Percentiles rank a stretch among this genome's conserved stretches.
Evolutionary conservation across 2,113 vertebrate species (phyloP).

Genomic region (Aphyosemion australe): DNA sequence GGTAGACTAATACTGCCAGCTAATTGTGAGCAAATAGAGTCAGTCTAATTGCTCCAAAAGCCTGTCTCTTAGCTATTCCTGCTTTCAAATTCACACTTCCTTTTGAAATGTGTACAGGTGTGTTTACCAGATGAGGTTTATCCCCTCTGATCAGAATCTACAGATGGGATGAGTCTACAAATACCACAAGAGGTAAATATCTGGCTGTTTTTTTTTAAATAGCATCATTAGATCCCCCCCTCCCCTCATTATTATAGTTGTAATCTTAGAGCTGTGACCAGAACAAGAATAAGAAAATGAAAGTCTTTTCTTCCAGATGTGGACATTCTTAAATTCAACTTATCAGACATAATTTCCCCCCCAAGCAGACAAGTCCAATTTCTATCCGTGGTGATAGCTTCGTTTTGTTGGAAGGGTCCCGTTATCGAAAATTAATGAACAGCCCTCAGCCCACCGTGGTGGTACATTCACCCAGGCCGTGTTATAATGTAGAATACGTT

Average conservation of each 20-base stretch:
- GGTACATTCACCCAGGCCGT: conserved; percentile 31
- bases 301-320: conserved; percentile 22
- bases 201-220: neutral
- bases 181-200: conserved; percentile 4
- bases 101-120: conserved; percentile 31
- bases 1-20: conserved; percentile 31
- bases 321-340: conserved; percentile 31
- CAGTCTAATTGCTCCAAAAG: conserved; percentile 45
- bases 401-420: conserved; percentile 26
- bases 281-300: conserved; percentile 23
- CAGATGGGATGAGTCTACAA: conserved; percentile 30
- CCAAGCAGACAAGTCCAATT: conserved; percentile 25
- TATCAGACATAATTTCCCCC: conserved; percentile 3
- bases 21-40: conserved; percentile 48
- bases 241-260: neutral
- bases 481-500: conserved; percentile 56
- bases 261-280: conserved; percentile 15
- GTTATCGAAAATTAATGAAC: conserved; percentile 44
- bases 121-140: conserved; percentile 16
- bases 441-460: conserved; percentile 34
- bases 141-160: conserved; percentile 14
- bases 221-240: neutral
- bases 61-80: conserved; percentile 18
- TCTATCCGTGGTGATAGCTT: conserved; percentile 14
- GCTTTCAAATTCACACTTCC: neutral